phyloP scores from a whole-genome alignment of 2,113 vertebrate genomes.

The Cinclus mexicanus region DNA sequence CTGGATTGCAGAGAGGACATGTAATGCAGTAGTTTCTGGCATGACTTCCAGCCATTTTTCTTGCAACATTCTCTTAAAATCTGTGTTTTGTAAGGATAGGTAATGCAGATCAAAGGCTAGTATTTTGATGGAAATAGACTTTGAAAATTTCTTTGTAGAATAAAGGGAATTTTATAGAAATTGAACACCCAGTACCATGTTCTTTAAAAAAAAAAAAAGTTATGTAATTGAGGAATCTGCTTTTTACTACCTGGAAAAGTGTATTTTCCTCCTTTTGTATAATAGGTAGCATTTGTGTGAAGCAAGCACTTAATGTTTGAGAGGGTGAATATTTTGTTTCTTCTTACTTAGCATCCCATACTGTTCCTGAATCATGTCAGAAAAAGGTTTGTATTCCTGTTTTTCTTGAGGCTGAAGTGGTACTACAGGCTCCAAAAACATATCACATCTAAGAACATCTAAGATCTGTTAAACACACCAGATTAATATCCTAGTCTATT shows the following conservation, averaged over 20 bases:
- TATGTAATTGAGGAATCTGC: neutral
- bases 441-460: neutral
- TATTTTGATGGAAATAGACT: neutral
- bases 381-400: neutral
- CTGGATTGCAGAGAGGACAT: neutral
- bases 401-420: neutral
- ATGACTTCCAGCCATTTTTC: neutral
- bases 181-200: neutral
- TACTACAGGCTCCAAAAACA: neutral
- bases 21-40: constrained; percentile 10
- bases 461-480: neutral
- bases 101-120: neutral
- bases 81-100: neutral
- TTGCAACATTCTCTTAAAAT: neutral
- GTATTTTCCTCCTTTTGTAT: neutral
- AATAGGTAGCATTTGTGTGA: neutral
- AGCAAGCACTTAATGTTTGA: neutral
- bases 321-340: neutral
- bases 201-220: neutral
- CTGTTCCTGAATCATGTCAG: neutral
- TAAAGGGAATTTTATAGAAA: neutral
- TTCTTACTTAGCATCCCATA: neutral
- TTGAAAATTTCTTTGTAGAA: neutral
- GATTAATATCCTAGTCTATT: neutral
- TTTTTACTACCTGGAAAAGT: neutral